phyloP scores from a whole-genome alignment of 2,888 invertebrate genomes.

The Papilio protenor region DNA sequence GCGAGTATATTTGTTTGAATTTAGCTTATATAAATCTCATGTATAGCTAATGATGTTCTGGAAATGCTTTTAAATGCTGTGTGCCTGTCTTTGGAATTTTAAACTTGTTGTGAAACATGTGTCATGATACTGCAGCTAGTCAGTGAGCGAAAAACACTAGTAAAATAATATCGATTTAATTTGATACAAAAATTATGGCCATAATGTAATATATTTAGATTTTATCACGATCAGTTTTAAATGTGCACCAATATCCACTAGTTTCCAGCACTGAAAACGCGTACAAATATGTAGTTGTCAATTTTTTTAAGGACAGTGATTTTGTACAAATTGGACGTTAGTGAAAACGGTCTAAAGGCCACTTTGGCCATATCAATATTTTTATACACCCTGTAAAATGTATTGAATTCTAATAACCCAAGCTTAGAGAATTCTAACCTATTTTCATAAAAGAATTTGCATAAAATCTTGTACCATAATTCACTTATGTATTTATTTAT shows the following conservation, averaged over 20 bases:
- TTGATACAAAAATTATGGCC: background rate
- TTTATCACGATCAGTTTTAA: background rate
- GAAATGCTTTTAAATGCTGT: constrained; percentile 16
- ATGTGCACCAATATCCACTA: too few species aligned
- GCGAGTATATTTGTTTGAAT: background rate
- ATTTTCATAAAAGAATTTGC: background rate
- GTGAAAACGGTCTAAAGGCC: too few species aligned
- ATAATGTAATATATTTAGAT: background rate
- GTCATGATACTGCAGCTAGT: constrained; percentile 27
- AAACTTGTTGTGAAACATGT: constrained; percentile 16
- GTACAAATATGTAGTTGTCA: too few species aligned
- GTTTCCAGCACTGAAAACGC: too few species aligned
- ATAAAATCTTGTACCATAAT: constrained; percentile 6
- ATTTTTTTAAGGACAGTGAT: too few species aligned
- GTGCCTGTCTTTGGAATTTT: constrained; percentile 15
- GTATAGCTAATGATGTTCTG: constrained; percentile 4
- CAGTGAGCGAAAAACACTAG: constrained; percentile 17
- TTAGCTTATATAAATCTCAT: constrained; percentile 8
- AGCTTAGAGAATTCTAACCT: background rate
- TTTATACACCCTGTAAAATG: background rate
- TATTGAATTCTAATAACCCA: background rate
- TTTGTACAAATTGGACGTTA: too few species aligned
- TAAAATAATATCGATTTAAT: constrained; percentile 1
- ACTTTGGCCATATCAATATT: too few species aligned
- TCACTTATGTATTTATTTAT: constrained; percentile 15